Conservation (phyloP, 2,113 vertebrate species). For the Tiliqua scincoides region DNA sequence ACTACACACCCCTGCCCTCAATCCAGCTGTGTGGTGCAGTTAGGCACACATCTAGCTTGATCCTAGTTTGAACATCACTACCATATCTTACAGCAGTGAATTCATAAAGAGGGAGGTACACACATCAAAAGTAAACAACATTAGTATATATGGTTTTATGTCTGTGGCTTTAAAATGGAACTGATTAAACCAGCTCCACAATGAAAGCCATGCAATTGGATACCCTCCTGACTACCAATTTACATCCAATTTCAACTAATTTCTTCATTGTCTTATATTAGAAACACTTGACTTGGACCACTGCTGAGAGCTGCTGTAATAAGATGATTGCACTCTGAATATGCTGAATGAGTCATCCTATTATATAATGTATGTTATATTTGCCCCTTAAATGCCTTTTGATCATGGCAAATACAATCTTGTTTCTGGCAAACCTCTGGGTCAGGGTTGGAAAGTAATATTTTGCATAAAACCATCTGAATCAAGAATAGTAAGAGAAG, state of each 20-base stretch:
- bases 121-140: neutral
- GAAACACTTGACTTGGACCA: neutral
- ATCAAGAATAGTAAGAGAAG: neutral
- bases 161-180: neutral
- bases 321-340: neutral
- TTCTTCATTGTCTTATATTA: neutral
- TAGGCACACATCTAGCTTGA: no score
- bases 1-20: no score
- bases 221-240: no score
- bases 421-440: neutral
- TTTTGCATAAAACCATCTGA: neutral
- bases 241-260: neutral
- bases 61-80: no score
- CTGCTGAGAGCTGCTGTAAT: neutral
- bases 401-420: neutral
- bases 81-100: neutral
- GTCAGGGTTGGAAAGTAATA: neutral
- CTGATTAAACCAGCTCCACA: neutral
- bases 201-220: neutral
- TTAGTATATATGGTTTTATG: neutral
- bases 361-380: conserved; percentile 21
- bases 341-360: neutral
- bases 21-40: no score
- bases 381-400: neutral
- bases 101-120: neutral